phyloP scores from a whole-genome alignment of 2,888 invertebrate species.

The Chydorus sphaericus region DNA sequence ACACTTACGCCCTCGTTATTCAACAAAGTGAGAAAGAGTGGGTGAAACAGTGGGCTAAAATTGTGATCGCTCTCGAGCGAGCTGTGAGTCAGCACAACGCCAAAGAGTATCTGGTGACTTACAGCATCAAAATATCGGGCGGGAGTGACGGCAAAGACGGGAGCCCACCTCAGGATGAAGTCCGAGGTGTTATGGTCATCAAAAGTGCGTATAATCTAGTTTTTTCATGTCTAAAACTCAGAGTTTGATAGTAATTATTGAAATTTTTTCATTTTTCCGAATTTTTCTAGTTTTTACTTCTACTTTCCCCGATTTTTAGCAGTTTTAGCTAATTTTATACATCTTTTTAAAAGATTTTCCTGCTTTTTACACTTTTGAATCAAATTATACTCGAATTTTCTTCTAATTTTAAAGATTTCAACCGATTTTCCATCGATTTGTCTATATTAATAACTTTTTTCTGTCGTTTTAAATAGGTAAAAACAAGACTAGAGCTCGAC shows the following conservation, averaged over 20 bases:
- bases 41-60: conserved; percentile 99
- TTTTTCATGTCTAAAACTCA: too few species aligned
- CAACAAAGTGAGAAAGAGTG: conserved; percentile 98
- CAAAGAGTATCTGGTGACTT: conserved; percentile 80
- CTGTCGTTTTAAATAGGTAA: conserved; percentile 32
- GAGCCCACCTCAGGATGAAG: conserved; percentile 59
- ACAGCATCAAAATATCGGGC: conserved; percentile 65
- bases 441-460: too few species aligned
- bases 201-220: too few species aligned
- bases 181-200: conserved; percentile 92
- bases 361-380: background rate
- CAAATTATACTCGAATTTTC: too few species aligned
- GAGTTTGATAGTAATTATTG: too few species aligned
- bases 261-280: too few species aligned
- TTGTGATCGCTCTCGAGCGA: conserved; percentile 87
- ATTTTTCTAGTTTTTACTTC: too few species aligned
- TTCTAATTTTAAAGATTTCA: too few species aligned
- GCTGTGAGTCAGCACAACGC: conserved; percentile 82
- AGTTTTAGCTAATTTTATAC: too few species aligned
- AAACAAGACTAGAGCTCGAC: conserved; percentile 87
- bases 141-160: conserved; percentile 52
- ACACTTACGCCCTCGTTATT: conserved; percentile 94
- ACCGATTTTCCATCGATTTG: too few species aligned
- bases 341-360: background rate
- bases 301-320: too few species aligned